Percentiles rank a stretch among this genome's conserved stretches.
Conservation (phyloP, 2,888 invertebrate species). For the Camponotus fellah region DNA sequence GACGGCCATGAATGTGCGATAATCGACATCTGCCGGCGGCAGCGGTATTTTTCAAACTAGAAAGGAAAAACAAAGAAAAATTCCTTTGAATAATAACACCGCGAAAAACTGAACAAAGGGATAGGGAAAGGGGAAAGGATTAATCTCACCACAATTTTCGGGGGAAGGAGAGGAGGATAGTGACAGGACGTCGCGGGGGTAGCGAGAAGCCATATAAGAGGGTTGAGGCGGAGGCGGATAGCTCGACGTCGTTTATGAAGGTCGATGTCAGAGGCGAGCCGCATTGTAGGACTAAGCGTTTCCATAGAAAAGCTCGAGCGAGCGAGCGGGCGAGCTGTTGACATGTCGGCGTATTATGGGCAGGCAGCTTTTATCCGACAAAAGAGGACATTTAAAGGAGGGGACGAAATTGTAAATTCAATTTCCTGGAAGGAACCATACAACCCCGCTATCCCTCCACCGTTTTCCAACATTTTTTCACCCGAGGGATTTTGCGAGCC, state of each 20-base stretch:
- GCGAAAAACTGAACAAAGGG: slow-evolving; percentile 38
- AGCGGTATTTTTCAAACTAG: slow-evolving; percentile 18
- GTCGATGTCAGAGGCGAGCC: slow-evolving; percentile 70
- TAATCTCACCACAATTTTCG: slow-evolving; percentile 71
- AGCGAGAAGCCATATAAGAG: slow-evolving; percentile 34
- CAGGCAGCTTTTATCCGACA: slow-evolving; percentile 76
- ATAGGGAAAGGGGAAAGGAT: slow-evolving; percentile 58
- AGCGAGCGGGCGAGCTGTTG: slow-evolving; percentile 71
- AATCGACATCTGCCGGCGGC: slow-evolving; percentile 60
- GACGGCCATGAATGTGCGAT: slow-evolving; percentile 62
- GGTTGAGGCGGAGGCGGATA: slow-evolving; percentile 34
- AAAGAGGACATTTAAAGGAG: slow-evolving; percentile 75
- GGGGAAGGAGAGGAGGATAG: slow-evolving; percentile 4
- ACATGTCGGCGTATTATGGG: slow-evolving; percentile 76
- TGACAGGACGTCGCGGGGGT: background rate
- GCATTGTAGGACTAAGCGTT: slow-evolving; percentile 66
- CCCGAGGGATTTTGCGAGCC: slow-evolving; percentile 23
- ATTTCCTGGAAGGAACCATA: slow-evolving; percentile 69
- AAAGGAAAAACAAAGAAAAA: slow-evolving; percentile 47
- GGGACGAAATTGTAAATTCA: slow-evolving; percentile 78
- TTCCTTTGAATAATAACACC: slow-evolving; percentile 64
- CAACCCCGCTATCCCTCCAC: slow-evolving; percentile 24
- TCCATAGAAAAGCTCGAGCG: slow-evolving; percentile 71
- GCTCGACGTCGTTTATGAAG: slow-evolving; percentile 71
- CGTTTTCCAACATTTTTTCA: slow-evolving; percentile 36